Evolutionary conservation across 2,888 invertebrate genomes (phyloP).

Genomic region (Ctenicera cuprea): DNA sequence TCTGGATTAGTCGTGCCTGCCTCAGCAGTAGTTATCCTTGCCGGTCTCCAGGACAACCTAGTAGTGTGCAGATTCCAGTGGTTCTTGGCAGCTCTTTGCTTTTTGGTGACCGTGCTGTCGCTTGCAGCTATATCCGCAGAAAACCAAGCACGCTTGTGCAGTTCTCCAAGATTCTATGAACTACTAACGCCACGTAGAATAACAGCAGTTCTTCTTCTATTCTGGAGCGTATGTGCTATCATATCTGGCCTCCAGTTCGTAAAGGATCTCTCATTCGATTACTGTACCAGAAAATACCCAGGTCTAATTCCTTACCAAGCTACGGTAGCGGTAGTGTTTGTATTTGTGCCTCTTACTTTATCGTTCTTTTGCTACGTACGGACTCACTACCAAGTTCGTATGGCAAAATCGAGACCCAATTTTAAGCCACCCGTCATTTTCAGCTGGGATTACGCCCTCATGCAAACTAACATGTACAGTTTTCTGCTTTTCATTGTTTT

Average conservation of each 20-base stretch:
- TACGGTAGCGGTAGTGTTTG: constrained; percentile 75
- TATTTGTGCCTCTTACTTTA: constrained; percentile 76
- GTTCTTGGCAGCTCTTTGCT: constrained; percentile 80
- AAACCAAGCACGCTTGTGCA: constrained; percentile 79
- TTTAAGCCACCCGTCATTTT: constrained; percentile 80
- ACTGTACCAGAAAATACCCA: constrained; percentile 76
- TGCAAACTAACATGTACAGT: constrained; percentile 79
- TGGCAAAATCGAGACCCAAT: constrained; percentile 74
- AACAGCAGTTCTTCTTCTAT: constrained; percentile 74
- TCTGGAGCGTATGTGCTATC: constrained; percentile 77
- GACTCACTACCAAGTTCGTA: constrained; percentile 74
- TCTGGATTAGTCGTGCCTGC: constrained; percentile 82
- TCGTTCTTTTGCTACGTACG: constrained; percentile 76
- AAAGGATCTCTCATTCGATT: constrained; percentile 79
- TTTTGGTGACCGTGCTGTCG: constrained; percentile 79
- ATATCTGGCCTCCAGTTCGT: constrained; percentile 79
- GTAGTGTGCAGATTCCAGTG: constrained; percentile 81
- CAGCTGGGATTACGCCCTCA: constrained; percentile 78
- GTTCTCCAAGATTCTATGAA: constrained; percentile 74
- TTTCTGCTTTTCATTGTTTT: constrained; percentile 78
- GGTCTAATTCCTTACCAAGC: constrained; percentile 77
- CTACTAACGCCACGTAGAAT: constrained; percentile 73
- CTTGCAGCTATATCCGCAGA: constrained; percentile 80
- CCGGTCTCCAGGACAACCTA: constrained; percentile 76
- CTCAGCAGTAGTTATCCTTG: constrained; percentile 81